Percentiles rank a stretch among this genome's conserved stretches.
These are phyloP conservation scores for Calameuta filiformis DNA, from an alignment of 2,888 invertebrate species.

Conservation along the genomic window DNA sequence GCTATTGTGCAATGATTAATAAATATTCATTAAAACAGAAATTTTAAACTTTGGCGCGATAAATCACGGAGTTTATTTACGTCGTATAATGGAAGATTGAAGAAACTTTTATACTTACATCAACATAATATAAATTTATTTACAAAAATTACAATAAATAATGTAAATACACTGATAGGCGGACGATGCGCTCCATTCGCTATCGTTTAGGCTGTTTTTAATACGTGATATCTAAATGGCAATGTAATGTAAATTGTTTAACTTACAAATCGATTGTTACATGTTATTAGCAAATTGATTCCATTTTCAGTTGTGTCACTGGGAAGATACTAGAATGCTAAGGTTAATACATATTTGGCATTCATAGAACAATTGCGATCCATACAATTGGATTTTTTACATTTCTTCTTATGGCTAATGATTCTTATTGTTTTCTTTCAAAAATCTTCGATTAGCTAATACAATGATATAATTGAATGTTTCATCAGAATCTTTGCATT, in stretches of 20 bases:
- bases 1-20: too few species aligned
- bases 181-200: constrained; percentile 13
- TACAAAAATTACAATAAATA: constrained; percentile 54
- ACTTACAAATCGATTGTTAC: background rate
- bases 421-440: background rate
- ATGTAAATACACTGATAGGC: constrained; percentile 19
- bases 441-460: background rate
- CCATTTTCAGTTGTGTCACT: background rate
- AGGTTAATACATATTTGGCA: background rate
- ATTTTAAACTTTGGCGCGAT: too few species aligned
- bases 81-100: background rate
- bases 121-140: constrained; percentile 41
- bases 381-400: background rate
- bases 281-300: constrained; percentile 7
- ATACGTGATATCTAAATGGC: background rate
- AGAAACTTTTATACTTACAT: background rate
- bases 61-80: background rate
- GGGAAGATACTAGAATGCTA: background rate
- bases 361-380: background rate
- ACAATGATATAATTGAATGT: background rate
- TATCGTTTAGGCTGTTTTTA: background rate
- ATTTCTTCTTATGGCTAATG: background rate
- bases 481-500: background rate
- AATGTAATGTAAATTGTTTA: constrained; percentile 4
- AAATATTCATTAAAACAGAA: too few species aligned